Conservation (phyloP, 2,797 vertebrate genomes). For the Gallinago stenura region DNA sequence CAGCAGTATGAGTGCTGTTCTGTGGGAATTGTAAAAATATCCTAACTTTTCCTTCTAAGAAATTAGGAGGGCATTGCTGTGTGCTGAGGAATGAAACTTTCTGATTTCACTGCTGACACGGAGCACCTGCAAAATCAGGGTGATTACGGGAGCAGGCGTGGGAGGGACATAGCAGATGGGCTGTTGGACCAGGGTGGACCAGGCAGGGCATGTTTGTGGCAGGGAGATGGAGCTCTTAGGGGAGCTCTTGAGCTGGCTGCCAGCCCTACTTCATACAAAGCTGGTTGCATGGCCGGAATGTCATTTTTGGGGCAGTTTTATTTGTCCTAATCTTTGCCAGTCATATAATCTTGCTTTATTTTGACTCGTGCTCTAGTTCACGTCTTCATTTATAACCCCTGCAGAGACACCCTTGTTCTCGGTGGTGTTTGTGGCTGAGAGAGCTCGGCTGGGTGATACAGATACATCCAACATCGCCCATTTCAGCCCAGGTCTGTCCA, state of each 20-base stretch:
- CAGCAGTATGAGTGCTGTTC: too few relatives aligned
- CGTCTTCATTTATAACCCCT: not conserved
- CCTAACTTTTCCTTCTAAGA: not conserved
- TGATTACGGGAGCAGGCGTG: not conserved
- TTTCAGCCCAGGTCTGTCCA: not conserved
- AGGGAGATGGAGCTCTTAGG: not conserved
- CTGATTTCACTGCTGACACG: rapidly evolving
- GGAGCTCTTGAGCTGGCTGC: not conserved
- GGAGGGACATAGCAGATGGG: too few relatives aligned
- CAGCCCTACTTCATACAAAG: not conserved
- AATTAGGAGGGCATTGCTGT: rapidly evolving
- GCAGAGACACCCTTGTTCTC: not conserved
- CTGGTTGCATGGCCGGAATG: slow-evolving; percentile 49
- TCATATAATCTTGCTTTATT: slow-evolving; percentile 49
- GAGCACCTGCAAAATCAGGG: not conserved
- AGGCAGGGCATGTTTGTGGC: not conserved
- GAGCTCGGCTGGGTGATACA: not conserved
- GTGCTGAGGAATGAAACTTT: not conserved
- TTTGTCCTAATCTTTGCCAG: slow-evolving; percentile 26
- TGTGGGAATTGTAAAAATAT: not conserved
- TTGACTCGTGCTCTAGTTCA: slow-evolving; percentile 51
- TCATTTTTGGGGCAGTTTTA: slow-evolving; percentile 30
- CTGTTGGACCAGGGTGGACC: not conserved
- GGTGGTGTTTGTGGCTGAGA: slow-evolving; percentile 47
- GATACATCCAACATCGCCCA: not conserved